Evolutionary conservation across 1,140 invertebrate genomes (phyloP), one percentile per base, ranked within the genome.

Genomic region (Nilaparvata lugens): DNA sequence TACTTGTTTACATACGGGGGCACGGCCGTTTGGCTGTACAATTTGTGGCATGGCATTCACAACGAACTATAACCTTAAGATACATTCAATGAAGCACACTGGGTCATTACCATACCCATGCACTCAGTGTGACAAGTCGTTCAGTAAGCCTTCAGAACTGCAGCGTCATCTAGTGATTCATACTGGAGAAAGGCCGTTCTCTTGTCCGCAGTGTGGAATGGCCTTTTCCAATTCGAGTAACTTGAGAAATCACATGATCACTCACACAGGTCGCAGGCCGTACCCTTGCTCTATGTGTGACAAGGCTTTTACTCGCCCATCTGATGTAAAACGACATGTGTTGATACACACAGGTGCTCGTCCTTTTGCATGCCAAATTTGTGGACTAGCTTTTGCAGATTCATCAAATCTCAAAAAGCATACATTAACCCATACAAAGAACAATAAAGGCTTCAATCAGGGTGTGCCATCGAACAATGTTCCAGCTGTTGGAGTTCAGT

Each of bases 1-100:
- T 66, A 68, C 85, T 11, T 73, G 86, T 13, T 79, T 85, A 5
- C 87, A 89, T 68, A 88, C 86, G 0, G 86, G 86, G 0, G 85
- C 88, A 64, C 82, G 85, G 57, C 86, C 86, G 0, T 78, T 75
- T 60, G 67, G 73, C 4, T 76, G 75, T 59, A 65, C 64, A 23
- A 67, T 75, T 38, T 77, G 75, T 57, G 64, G 65, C 0, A 54
- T 71, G 52, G 63, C 64, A 2, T 76, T 68, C 38, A 67, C 70
- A 13, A 71, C 71, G 1, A 70, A 68, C 52, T 73, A 76, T 19
- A 69, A 74, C 61, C 65, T 77, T 19, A 69, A 71, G 48, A 65
- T 70, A 35, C 76, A 77, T 56, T 70, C 71, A 61, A 74, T 65
- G 68, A 69, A 72, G 11, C 80, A 82, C 64, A 76, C 75, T 58